phyloP scores from a whole-genome alignment of 2,888 invertebrate genomes.

The Drosophila subquinaria region DNA sequence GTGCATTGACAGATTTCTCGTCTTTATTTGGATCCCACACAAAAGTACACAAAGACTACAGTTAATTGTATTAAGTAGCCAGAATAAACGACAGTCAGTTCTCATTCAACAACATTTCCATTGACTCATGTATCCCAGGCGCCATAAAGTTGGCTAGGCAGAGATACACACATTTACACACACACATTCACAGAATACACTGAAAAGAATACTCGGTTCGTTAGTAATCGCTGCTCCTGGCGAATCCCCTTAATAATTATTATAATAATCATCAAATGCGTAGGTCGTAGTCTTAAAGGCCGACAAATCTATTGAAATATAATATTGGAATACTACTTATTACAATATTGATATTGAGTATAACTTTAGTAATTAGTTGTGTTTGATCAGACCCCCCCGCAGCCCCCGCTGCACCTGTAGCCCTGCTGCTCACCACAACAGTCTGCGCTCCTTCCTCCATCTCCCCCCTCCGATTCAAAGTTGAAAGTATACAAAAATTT shows the following conservation, averaged over 20 bases:
- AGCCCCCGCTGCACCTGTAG: conserved; percentile 66
- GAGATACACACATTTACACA: conserved; percentile 23
- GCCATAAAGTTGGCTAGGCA: conserved; percentile 14
- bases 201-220: conserved; percentile 31
- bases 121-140: conserved; percentile 37
- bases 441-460: conserved; percentile 21
- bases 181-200: conserved; percentile 27
- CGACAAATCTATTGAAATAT: conserved; percentile 37
- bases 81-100: conserved; percentile 43
- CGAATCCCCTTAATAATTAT: conserved; percentile 27
- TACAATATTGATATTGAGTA: conserved; percentile 35
- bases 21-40: conserved; percentile 22
- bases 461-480: conserved; percentile 35
- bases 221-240: conserved; percentile 49
- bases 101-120: conserved; percentile 45
- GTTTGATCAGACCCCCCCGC: conserved; percentile 59
- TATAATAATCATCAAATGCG: conserved; percentile 33
- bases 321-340: conserved; percentile 27
- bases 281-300: conserved; percentile 71
- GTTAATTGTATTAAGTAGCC: conserved; percentile 30
- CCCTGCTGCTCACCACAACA: conserved; percentile 49
- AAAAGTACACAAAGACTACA: conserved; percentile 32
- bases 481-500: conserved; percentile 56
- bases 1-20: conserved; percentile 35
- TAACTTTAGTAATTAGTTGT: conserved; percentile 66